These are phyloP conservation scores for Musca vetustissima DNA, from an alignment of 1,140 invertebrate species.

Conservation along the genomic window DNA sequence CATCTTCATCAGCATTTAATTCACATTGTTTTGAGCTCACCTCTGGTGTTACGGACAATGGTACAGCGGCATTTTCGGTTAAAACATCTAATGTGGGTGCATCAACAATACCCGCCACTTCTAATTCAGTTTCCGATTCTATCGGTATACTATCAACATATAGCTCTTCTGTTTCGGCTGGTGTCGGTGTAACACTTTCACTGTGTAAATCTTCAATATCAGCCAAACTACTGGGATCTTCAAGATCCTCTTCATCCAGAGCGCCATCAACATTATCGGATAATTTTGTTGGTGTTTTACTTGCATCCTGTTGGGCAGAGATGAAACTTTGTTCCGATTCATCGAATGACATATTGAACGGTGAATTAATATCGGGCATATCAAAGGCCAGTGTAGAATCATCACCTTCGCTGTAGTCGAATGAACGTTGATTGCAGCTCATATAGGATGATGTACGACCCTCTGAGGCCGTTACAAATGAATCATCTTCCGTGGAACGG, in stretches of 20 bases:
- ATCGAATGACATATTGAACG: slow-evolving; percentile 49
- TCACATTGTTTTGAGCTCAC: slow-evolving; percentile 38
- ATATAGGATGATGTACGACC: slow-evolving; percentile 60
- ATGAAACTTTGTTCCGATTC: slow-evolving; percentile 51
- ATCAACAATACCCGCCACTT: slow-evolving; percentile 28
- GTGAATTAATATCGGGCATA: slow-evolving; percentile 43
- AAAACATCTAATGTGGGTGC: slow-evolving; percentile 34
- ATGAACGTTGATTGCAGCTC: slow-evolving; percentile 54
- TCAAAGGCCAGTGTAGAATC: slow-evolving; percentile 49
- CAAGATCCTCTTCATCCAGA: neutral
- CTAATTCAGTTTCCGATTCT: slow-evolving; percentile 51
- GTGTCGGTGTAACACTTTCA: slow-evolving; percentile 50
- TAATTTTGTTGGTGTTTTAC: slow-evolving; percentile 11
- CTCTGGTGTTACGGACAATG: slow-evolving; percentile 46
- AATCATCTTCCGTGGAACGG: slow-evolving; percentile 60
- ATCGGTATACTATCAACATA: slow-evolving; percentile 36
- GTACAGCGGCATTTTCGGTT: slow-evolving; percentile 31
- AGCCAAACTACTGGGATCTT: slow-evolving; percentile 44
- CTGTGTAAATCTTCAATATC: slow-evolving; percentile 46
- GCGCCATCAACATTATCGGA: neutral
- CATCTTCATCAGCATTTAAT: neutral
- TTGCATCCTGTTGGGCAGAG: slow-evolving; percentile 36
- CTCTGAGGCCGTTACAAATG: slow-evolving; percentile 71
- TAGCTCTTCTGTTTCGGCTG: slow-evolving; percentile 37
- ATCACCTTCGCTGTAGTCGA: slow-evolving; percentile 45